phyloP scores from a whole-genome alignment of 35 echinoderm and acorn worm species.

The Heliocidaris tuberculata region DNA sequence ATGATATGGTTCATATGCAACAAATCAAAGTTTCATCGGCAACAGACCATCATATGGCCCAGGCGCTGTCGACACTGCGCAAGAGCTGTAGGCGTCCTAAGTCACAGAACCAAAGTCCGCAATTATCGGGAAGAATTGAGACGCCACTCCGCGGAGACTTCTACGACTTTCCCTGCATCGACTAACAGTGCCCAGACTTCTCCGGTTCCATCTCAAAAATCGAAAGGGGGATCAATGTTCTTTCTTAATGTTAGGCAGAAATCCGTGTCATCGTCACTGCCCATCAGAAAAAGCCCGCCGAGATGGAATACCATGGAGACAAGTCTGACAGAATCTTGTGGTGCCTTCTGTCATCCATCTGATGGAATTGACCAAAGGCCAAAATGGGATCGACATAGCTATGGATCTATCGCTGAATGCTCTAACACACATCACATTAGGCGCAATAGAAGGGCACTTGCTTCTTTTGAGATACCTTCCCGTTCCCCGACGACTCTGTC shows the following conservation, averaged over 20 bases:
- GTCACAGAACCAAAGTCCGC: not conserved
- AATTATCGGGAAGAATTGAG: not conserved
- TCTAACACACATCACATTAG: not conserved
- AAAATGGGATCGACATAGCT: not conserved
- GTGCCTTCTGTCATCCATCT: not conserved
- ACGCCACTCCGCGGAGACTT: not conserved
- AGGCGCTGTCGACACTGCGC: slow-evolving; percentile 28
- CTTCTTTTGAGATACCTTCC: not conserved
- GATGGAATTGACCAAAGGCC: not conserved
- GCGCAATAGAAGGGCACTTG: not conserved
- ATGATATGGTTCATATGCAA: slow-evolving; percentile 18
- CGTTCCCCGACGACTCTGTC: not conserved
- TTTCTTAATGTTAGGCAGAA: not conserved
- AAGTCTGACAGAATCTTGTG: not conserved
- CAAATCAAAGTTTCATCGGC: slow-evolving; percentile 17
- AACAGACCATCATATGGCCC: slow-evolving; percentile 7
- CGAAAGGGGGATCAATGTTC: no score
- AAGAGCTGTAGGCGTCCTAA: not conserved
- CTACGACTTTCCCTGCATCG: not conserved
- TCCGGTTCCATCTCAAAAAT: not conserved
- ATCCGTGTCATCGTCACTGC: not conserved
- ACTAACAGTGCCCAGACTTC: not conserved
- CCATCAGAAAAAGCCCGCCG: not conserved
- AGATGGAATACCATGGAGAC: not conserved
- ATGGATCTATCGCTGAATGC: not conserved